A percentile compares a stretch with the other conserved stretches of the same genome.
Evolutionary conservation across 2,888 invertebrate species (phyloP).

Genomic region (Galeopsomyia nigrocyanea): DNA sequence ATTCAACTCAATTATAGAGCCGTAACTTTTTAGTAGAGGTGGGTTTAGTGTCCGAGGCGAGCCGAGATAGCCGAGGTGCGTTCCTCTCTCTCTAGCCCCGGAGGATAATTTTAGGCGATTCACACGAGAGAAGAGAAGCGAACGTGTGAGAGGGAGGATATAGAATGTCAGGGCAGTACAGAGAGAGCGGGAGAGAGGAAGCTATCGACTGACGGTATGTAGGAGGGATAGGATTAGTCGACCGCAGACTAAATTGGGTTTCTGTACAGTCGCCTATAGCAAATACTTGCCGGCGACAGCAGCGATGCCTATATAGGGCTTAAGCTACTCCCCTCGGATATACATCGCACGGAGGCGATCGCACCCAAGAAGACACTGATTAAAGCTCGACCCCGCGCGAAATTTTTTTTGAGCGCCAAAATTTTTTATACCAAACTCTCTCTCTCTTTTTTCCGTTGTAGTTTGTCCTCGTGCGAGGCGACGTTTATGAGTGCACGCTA

Average conservation of each 20-base stretch:
- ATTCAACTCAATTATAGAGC: constrained; percentile 40
- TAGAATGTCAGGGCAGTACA: constrained; percentile 31
- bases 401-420: too few species aligned
- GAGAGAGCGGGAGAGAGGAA: constrained; percentile 39
- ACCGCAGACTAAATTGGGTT: constrained; percentile 68
- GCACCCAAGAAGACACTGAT: too few species aligned
- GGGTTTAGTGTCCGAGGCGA: too few species aligned
- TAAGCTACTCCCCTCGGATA: constrained; percentile 29
- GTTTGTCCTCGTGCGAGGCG: too few species aligned
- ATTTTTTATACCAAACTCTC: too few species aligned
- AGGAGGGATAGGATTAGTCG: constrained; percentile 65
- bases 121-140: constrained; percentile 2
- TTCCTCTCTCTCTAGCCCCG: constrained; percentile 1
- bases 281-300: constrained; percentile 61
- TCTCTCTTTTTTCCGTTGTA: too few species aligned
- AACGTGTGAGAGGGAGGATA: neutral
- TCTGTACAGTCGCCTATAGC: constrained; percentile 62
- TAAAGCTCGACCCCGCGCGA: too few species aligned
- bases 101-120: constrained; percentile 51
- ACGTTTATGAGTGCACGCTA: too few species aligned
- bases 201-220: constrained; percentile 66
- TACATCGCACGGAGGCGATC: too few species aligned
- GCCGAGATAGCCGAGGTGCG: neutral
- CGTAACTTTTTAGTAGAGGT: constrained; percentile 39
- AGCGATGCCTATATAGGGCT: constrained; percentile 51